phyloP scores from a whole-genome alignment of 2,888 invertebrate species.

The Drosophila macrospina region DNA sequence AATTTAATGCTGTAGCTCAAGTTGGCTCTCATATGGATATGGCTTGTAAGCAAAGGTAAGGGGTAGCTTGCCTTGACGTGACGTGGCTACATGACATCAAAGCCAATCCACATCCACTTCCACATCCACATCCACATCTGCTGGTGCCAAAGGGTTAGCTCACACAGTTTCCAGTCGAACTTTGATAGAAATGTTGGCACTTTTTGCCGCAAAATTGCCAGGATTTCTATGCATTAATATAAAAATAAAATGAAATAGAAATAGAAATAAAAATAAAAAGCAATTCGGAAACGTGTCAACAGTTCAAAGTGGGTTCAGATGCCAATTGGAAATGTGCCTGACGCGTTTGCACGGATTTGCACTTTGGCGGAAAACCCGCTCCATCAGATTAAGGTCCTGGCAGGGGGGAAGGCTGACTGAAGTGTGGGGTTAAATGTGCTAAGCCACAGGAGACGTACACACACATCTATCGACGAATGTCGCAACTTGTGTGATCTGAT shows the following conservation, averaged over 20 bases:
- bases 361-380: conserved; percentile 41
- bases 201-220: conserved; percentile 64
- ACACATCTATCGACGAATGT: background rate
- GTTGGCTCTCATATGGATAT: background rate
- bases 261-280: conserved; percentile 15
- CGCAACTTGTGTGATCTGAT: conserved; percentile 19
- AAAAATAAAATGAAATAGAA: conserved; percentile 31
- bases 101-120: conserved; percentile 5
- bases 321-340: conserved; percentile 56
- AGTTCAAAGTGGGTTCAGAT: conserved; percentile 48
- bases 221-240: conserved; percentile 67
- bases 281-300: conserved; percentile 65
- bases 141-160: conserved; percentile 54
- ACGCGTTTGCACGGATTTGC: conserved; percentile 66
- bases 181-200: conserved; percentile 75
- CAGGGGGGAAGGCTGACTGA: background rate
- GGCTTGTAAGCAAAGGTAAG: conserved; percentile 10
- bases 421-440: conserved; percentile 43
- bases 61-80: conserved; percentile 41
- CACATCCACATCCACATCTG: conserved; percentile 6
- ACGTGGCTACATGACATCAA: conserved; percentile 53
- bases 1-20: background rate
- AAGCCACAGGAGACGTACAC: conserved; percentile 57
- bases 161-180: conserved; percentile 36
- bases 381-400: background rate